These are phyloP conservation scores for Sciurus vulgaris DNA, from an alignment of 2,797 vertebrate species.

Conservation along the genomic window DNA sequence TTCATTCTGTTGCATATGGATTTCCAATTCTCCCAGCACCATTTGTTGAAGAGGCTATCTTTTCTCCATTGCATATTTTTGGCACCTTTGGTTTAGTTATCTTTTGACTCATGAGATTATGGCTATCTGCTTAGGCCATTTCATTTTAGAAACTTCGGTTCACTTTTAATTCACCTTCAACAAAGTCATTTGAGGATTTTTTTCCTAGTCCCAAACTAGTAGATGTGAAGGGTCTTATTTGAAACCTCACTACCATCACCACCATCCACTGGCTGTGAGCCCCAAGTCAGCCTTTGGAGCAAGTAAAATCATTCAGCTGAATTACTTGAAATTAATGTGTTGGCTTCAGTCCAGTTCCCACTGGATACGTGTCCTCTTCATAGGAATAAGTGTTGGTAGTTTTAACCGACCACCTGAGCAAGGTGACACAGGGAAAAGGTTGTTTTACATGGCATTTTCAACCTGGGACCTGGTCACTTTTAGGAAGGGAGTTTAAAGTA, in stretches of 20 bases:
- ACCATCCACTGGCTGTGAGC: neutral
- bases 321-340: constrained; percentile 70
- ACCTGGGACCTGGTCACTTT: neutral
- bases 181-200: neutral
- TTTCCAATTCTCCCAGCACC: no score
- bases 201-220: neutral
- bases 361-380: constrained; percentile 52
- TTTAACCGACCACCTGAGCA: constrained; percentile 56
- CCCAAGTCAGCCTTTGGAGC: constrained; percentile 33
- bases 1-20: no score
- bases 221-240: neutral
- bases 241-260: neutral
- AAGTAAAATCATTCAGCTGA: constrained; percentile 72
- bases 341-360: constrained; percentile 64
- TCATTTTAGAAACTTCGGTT: neutral
- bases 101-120: constrained; percentile 1
- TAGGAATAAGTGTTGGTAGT: constrained; percentile 45
- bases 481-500: constrained; percentile 57
- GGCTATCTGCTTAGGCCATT: constrained; percentile 29
- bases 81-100: constrained; percentile 1
- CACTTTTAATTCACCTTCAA: constrained; percentile 60
- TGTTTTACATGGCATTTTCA: constrained; percentile 18
- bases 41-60: no score
- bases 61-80: no score
- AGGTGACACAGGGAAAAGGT: constrained; percentile 40